Percentiles rank a stretch among this genome's conserved stretches.
Conservation (phyloP, 2,113 vertebrate genomes). For the Athene noctua region DNA sequence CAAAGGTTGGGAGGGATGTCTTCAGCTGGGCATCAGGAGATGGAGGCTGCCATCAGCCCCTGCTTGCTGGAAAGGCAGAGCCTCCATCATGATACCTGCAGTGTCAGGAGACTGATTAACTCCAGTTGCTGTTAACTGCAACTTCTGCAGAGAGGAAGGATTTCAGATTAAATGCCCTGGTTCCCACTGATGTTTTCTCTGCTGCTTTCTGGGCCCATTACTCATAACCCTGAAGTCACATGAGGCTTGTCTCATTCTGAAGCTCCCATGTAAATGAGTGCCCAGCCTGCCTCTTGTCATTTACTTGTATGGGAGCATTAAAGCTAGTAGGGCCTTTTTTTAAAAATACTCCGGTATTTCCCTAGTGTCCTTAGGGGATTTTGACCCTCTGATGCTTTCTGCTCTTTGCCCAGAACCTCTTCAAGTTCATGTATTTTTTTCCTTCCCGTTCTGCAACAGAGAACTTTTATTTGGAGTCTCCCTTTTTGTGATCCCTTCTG, state of each 20-base stretch:
- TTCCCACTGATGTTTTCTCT: neutral
- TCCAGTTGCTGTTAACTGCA: neutral
- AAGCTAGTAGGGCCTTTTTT: neutral
- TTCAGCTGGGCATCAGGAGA: neutral
- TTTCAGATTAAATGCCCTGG: neutral
- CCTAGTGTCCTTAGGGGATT: slow-evolving; percentile 46
- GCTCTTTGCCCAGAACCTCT: neutral
- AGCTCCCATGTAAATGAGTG: slow-evolving; percentile 23
- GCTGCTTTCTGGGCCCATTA: neutral
- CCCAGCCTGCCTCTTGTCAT: neutral
- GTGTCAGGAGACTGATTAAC: neutral
- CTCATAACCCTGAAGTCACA: slow-evolving; percentile 31
- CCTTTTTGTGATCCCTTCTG: slow-evolving; percentile 1
- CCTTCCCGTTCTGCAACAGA: slow-evolving; percentile 19
- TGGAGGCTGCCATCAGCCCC: neutral
- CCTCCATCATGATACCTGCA: neutral
- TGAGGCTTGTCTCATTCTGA: slow-evolving; percentile 38
- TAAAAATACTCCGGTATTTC: slow-evolving; percentile 31
- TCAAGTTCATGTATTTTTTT: neutral
- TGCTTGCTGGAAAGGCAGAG: neutral
- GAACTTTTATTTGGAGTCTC: slow-evolving; percentile 25
- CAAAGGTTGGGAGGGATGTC: neutral
- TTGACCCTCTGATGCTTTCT: slow-evolving; percentile 27
- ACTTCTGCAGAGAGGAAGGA: neutral
- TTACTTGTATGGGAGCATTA: slow-evolving; percentile 12